These are phyloP conservation scores for Spialia ferax DNA, from an alignment of 2,888 invertebrate species.

Conservation along the genomic window DNA sequence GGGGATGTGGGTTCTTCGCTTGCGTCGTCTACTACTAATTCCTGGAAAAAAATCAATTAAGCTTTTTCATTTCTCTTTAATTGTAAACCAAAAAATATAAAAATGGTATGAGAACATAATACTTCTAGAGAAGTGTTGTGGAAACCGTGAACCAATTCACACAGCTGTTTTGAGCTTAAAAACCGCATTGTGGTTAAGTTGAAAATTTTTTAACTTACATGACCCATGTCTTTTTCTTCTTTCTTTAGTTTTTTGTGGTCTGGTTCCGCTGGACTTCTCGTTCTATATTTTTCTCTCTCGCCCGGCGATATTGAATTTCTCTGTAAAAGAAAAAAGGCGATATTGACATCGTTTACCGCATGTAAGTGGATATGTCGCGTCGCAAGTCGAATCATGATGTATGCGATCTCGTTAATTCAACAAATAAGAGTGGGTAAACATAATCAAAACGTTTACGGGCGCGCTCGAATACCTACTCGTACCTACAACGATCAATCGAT, in stretches of 20 bases:
- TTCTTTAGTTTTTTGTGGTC: constrained; percentile 92
- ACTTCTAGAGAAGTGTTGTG: neutral
- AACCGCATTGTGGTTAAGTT: constrained; percentile 24
- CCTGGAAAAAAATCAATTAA: constrained; percentile 88
- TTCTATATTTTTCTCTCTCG: constrained; percentile 93
- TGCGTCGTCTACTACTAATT: constrained; percentile 97
- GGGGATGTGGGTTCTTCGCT: constrained; percentile 96
- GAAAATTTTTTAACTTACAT: constrained; percentile 85
- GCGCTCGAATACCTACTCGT: constrained; percentile 67
- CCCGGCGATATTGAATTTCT: constrained; percentile 95
- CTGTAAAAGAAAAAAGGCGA: constrained; percentile 83
- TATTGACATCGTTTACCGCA: constrained; percentile 27
- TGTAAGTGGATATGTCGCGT: constrained; percentile 16
- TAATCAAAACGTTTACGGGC: constrained; percentile 83
- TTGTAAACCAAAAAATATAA: neutral
- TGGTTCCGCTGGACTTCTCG: constrained; percentile 91
- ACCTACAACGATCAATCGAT: constrained; percentile 84
- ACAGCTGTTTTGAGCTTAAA: constrained; percentile 20
- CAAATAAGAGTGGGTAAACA: constrained; percentile 78
- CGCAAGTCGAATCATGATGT: constrained; percentile 47
- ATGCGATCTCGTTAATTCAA: constrained; percentile 64
- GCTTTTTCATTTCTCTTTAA: neutral
- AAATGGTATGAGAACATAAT: constrained; percentile 2
- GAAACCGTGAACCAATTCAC: constrained; percentile 12
- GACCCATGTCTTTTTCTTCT: constrained; percentile 94